Evolutionary conservation across 2,888 invertebrate genomes (phyloP).

Genomic region (Hesperia comma): DNA sequence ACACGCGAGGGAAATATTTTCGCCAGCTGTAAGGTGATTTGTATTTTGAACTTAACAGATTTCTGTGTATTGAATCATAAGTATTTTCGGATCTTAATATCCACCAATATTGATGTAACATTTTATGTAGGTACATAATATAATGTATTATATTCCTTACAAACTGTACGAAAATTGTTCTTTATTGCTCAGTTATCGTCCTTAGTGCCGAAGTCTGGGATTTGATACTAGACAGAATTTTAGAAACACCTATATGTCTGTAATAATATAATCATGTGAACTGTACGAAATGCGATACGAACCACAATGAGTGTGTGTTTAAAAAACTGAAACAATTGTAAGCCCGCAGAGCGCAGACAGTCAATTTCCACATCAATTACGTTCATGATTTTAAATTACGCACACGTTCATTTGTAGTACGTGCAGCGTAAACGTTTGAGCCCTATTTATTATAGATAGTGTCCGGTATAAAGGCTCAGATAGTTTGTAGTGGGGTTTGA

Average conservation of each 20-base stretch:
- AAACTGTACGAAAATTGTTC: too few species aligned
- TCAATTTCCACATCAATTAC: conserved; percentile 4
- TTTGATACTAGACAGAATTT: too few species aligned
- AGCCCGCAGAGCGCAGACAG: neutral
- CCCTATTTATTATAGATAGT: conserved; percentile 47
- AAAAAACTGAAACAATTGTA: too few species aligned
- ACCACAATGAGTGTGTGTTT: too few species aligned
- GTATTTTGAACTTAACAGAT: conserved; percentile 24
- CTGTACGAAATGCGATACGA: too few species aligned
- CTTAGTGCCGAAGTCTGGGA: too few species aligned
- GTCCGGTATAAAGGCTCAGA: conserved; percentile 47
- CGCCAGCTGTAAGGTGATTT: conserved; percentile 22
- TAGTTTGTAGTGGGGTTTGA: conserved; percentile 62
- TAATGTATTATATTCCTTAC: too few species aligned
- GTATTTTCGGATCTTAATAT: neutral
- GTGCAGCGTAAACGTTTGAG: conserved; percentile 34
- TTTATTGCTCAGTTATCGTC: too few species aligned
- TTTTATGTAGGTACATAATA: too few species aligned
- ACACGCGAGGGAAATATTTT: conserved; percentile 31
- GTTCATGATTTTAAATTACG: conserved; percentile 10
- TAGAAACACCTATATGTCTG: too few species aligned
- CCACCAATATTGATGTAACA: too few species aligned
- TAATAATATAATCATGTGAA: too few species aligned
- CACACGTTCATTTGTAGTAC: conserved; percentile 10
- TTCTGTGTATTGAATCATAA: conserved; percentile 1